phyloP scores from a whole-genome alignment of 2,888 invertebrate genomes.

The Orthosia incerta region DNA sequence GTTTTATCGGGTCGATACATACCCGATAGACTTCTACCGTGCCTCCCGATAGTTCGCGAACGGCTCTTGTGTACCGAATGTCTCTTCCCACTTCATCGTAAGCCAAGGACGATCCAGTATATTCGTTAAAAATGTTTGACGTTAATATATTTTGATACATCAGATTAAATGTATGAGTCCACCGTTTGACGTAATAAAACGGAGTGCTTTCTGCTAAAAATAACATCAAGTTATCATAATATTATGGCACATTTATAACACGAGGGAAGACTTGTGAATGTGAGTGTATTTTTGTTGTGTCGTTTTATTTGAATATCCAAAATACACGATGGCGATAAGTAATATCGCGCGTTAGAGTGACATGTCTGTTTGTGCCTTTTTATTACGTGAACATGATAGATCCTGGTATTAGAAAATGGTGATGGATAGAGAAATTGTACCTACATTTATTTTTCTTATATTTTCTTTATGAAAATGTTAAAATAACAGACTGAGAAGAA shows the following conservation, averaged over 20 bases:
- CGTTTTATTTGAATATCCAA: conserved; percentile 49
- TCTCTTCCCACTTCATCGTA: conserved; percentile 10
- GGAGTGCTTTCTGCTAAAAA: conserved; percentile 58
- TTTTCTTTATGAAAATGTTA: conserved; percentile 9
- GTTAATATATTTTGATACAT: conserved; percentile 33
- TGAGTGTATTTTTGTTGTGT: conserved; percentile 28
- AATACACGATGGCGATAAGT: conserved; percentile 37
- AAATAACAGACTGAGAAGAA: conserved; percentile 17
- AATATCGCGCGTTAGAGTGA: conserved; percentile 44
- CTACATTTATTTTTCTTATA: background rate
- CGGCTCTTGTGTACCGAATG: conserved; percentile 6
- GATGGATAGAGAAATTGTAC: conserved; percentile 5
- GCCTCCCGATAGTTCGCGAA: conserved; percentile 10
- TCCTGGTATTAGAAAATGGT: conserved; percentile 40
- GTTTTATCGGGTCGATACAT: background rate
- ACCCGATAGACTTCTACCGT: conserved; percentile 2
- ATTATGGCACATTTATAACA: conserved; percentile 54
- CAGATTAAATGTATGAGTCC: conserved; percentile 41
- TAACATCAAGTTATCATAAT: conserved; percentile 58
- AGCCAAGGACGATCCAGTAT: conserved; percentile 5
- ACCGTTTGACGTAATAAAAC: conserved; percentile 50
- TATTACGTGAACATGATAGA: conserved; percentile 30
- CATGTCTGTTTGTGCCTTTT: conserved; percentile 38
- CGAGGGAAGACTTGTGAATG: conserved; percentile 31
- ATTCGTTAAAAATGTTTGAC: conserved; percentile 23